Base-by-base conservation (phyloP, 2,797 vertebrate species). In the Chromobotia macracanthus region DNA sequence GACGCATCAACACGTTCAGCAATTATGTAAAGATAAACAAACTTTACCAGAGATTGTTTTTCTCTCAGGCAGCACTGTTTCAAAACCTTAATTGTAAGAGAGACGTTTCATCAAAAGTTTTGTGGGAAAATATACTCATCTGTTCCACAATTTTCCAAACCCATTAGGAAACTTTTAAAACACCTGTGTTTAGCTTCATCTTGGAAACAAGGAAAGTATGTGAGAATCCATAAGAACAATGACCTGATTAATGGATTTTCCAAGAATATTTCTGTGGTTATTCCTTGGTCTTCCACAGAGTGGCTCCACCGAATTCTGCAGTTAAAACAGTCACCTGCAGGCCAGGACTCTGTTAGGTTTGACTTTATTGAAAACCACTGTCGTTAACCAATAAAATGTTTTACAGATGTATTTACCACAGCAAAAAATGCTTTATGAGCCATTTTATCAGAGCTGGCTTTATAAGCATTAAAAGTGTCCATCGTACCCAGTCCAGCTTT, bases 361-460 rank as follows among this genome's bases (percentile, higher is more conserved):
- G 67, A 64, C 67, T 78, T 78, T 35, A 69, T 68, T 69, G 65
- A 60, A 60, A 77, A 69, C 41, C 46, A 4, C 41, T 10, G 9
- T 63, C 70, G 55, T 63, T 71, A 53, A 51, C 56, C 44, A 64
- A 63, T 53, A 51, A 64, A 64, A 28, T 0, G 2, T 72, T 79
- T 72, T 66, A 46, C 23, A 64, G 50, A 63, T 65, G 50, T 66
- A 65, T 79, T 79, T 65, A 79, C 64, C 48, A 53, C 58, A 38
- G 58, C 60, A 55, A 23, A 72, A 31, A 70, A 72, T 56, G 61
- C 21, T 79, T 79, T 72, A 79, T 78, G 76, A 69, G 76, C 10
- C 58, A 71, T 71, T 78, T 71, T 78, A 72, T 46, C 72, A 65
- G 21, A 35, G 35, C 58, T 18, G 35, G 61, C 61, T 65, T 23